These are phyloP conservation scores for Silurus asotus DNA, from an alignment of 2,113 vertebrate species.

Conservation along the genomic window DNA sequence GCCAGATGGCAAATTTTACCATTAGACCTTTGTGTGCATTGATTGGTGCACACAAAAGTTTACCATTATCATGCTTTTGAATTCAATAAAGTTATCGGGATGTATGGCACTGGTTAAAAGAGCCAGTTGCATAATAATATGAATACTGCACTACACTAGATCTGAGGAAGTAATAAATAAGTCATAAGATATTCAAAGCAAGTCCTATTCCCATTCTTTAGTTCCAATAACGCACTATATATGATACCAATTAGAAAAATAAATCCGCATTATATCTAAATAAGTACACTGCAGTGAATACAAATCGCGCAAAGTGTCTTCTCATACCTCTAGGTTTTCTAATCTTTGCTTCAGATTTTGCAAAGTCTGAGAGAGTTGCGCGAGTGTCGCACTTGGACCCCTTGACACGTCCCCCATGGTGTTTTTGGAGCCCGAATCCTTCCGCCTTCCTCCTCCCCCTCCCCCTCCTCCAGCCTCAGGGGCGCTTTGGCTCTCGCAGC, in stretches of 20 bases:
- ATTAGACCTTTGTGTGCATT: slow-evolving; percentile 20
- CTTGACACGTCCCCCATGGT: slow-evolving; percentile 94
- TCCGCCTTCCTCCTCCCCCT: slow-evolving; percentile 69
- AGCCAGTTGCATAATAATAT: not conserved
- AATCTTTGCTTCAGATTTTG: slow-evolving; percentile 91
- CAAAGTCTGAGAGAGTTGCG: slow-evolving; percentile 93
- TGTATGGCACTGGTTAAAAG: not conserved
- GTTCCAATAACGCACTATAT: not conserved
- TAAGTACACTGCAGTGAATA: not conserved
- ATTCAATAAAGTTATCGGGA: not conserved
- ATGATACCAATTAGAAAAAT: not conserved
- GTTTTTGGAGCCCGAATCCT: slow-evolving; percentile 83
- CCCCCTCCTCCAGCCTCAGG: slow-evolving; percentile 78
- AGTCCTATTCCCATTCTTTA: not conserved
- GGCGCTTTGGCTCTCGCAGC: slow-evolving; percentile 88
- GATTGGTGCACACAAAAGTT: not conserved
- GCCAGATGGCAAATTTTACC: not conserved
- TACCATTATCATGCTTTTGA: not conserved
- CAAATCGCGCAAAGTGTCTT: not conserved
- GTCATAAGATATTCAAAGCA: not conserved
- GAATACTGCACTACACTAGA: not conserved
- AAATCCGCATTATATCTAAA: not conserved
- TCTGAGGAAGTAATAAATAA: not conserved
- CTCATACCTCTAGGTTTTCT: slow-evolving; percentile 91
- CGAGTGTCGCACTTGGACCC: slow-evolving; percentile 87